phyloP scores from a whole-genome alignment of 2,113 vertebrate species.

The Hippocampus barbouri region DNA sequence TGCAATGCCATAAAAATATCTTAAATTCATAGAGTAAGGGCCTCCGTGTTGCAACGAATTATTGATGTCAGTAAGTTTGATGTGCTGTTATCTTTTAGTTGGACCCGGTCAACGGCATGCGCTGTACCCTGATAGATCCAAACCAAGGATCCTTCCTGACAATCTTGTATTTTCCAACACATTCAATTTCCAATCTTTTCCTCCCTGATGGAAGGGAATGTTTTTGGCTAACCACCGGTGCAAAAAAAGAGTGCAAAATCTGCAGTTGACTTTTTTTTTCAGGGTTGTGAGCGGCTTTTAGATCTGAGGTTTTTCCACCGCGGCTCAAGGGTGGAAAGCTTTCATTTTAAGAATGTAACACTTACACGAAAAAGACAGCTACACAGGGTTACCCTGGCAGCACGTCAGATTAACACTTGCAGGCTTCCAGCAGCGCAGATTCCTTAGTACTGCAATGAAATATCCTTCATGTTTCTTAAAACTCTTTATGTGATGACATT shows the following conservation, averaged over 20 bases:
- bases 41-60: background rate
- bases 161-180: constrained; percentile 27
- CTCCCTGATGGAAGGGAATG: constrained; percentile 10
- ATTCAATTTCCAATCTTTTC: constrained; percentile 10
- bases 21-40: no score
- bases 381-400: constrained; percentile 11
- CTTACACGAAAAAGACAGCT: background rate
- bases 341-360: constrained; percentile 21
- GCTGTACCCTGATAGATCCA: constrained; percentile 23
- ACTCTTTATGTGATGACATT: constrained; percentile 21
- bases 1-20: background rate
- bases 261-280: constrained; percentile 4
- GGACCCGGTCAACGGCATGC: background rate
- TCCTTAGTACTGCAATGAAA: constrained; percentile 22
- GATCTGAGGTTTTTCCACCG: background rate
- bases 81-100: background rate
- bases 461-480: constrained; percentile 7
- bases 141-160: constrained; percentile 21
- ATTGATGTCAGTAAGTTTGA: background rate
- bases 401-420: background rate
- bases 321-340: background rate
- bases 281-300: background rate
- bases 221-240: constrained; percentile 15
- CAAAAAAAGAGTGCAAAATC: constrained; percentile 24
- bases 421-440: constrained; percentile 27